These are phyloP conservation scores for Mormyrus proboscirostris DNA, from an alignment of 2,797 vertebrate species.

Conservation along the genomic window DNA sequence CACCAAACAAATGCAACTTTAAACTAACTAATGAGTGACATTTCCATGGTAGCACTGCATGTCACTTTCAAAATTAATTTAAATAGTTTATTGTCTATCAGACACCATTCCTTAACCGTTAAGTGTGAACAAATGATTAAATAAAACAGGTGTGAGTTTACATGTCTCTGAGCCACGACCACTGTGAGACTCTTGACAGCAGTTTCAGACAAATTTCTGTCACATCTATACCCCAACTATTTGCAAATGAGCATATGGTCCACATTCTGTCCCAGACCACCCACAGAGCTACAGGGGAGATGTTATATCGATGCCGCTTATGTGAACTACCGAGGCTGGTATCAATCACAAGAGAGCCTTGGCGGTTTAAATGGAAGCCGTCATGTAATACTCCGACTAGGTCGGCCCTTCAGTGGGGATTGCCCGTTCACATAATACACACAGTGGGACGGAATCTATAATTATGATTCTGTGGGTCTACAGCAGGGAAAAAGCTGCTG, in stretches of 20 bases:
- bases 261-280: not conserved
- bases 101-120: not conserved
- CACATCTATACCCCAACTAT: not conserved
- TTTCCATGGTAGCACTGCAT: not conserved
- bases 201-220: not conserved
- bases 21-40: not conserved
- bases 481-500: not conserved
- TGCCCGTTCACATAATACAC: not conserved
- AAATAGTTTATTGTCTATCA: not conserved
- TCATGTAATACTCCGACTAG: not conserved
- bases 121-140: constrained; percentile 7
- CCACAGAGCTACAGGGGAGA: constrained; percentile 5
- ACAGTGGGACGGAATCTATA: not conserved
- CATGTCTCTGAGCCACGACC: not conserved
- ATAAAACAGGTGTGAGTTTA: not conserved
- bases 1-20: not conserved
- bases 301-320: constrained; percentile 9
- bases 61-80: not conserved
- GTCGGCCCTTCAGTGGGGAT: not conserved
- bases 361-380: not conserved
- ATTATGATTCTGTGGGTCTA: not conserved
- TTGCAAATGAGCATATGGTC: constrained; percentile 11
- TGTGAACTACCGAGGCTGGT: constrained; percentile 10
- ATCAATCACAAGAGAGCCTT: constrained; percentile 14
- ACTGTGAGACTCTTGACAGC: not conserved